Base-by-base conservation (phyloP, 2,888 invertebrate species). In the Rugalucina vietnamica region DNA sequence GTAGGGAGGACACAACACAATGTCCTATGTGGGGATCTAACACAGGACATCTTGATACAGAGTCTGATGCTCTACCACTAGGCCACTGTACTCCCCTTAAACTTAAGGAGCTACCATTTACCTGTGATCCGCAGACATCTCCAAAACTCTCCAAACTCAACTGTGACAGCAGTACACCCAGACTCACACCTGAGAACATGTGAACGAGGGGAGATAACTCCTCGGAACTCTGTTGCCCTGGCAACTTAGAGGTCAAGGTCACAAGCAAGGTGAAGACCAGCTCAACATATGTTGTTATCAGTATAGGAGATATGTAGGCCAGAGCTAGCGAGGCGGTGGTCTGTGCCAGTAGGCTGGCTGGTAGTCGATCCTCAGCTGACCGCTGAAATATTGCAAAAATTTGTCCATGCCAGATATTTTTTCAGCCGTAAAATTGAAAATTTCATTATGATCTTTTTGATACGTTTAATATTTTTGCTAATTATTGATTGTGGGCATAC, bases 111-210 rank as follows among this genome's bases (percentile, higher is more conserved):
- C n/a, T n/a, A 12, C 10, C 18, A 18, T 43, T 12, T 34, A 65
- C 65, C 91, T 92, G 91, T 2, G 89, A 83, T 18, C 93, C 93
- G 54, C 90, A 89, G 8, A 93, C 84, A 50, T 93, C 93, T 27
- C 89, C 81, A 78, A 92, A 93, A 60, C 92, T 91, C 82, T 93
- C 93, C 60, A 92, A 89, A 70, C 92, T 90, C 14, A 93, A 88
- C 32, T 88, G 79, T 0, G 88, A 90, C 57, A 93, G 83, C 27
- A 93, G 60, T 72, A 90, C 84, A 12, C 94, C 93, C 14, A 92
- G 88, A 21, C 92, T 92, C 24, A 92, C 88, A n/a, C 92, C 92
- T 73, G 85, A 81, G 76, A 90, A 90, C 49, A 89, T 89, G 72
- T 88, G 88, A 34, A 92, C 76, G 0, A 91, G 89, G 1, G 92